These are phyloP conservation scores for Myotis planiceps DNA, from an alignment of 2,797 vertebrate genomes.

Conservation along the genomic window DNA sequence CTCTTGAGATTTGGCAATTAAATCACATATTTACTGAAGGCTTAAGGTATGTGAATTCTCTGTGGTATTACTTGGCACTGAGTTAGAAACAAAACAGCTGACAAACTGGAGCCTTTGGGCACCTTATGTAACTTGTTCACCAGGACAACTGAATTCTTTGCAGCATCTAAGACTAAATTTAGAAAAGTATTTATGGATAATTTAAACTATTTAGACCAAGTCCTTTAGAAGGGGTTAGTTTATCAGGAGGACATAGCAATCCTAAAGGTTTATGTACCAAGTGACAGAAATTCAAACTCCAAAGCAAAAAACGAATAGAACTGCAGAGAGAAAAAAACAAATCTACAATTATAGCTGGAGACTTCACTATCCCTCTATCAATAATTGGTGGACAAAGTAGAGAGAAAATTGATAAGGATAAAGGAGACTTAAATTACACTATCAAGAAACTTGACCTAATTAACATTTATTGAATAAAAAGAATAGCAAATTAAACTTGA, in stretches of 20 bases:
- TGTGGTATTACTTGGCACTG: neutral
- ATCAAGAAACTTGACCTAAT: neutral
- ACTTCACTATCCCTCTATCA: neutral
- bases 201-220: conserved; percentile 48
- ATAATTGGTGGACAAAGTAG: neutral
- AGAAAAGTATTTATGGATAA: conserved; percentile 32
- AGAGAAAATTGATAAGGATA: neutral
- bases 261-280: neutral
- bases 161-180: conserved; percentile 44
- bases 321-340: neutral
- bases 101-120: neutral
- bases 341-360: neutral
- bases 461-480: neutral
- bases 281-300: neutral
- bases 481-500: neutral
- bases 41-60: conserved; percentile 22
- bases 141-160: conserved; percentile 34
- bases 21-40: neutral
- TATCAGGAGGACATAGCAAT: neutral
- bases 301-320: neutral
- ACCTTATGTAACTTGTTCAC: conserved; percentile 23
- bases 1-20: neutral
- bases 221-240: neutral
- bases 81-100: conserved; percentile 51
- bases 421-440: neutral